phyloP scores from a whole-genome alignment of 1,140 invertebrate species.

The Drosophila nikananu region DNA sequence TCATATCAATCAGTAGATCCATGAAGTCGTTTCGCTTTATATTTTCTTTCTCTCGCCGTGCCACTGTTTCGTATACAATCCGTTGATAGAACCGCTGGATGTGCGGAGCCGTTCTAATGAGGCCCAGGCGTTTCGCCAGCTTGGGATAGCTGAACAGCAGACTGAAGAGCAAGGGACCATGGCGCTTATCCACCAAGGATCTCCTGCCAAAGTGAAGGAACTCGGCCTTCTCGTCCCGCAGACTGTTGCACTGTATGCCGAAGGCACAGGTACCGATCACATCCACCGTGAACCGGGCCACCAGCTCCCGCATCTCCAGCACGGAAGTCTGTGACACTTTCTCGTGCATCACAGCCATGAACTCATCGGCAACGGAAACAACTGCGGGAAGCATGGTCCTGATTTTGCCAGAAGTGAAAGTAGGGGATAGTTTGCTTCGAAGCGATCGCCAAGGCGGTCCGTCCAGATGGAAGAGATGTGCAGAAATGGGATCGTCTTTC shows the following conservation, averaged over 20 bases:
- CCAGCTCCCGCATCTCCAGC: slow-evolving; percentile 66
- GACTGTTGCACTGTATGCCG: slow-evolving; percentile 87
- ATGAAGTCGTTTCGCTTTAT: slow-evolving; percentile 86
- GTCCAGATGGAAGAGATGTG: slow-evolving; percentile 85
- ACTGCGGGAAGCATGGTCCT: slow-evolving; percentile 86
- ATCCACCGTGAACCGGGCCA: slow-evolving; percentile 78
- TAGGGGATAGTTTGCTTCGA: slow-evolving; percentile 86
- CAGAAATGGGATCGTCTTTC: slow-evolving; percentile 86
- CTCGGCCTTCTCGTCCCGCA: slow-evolving; percentile 85
- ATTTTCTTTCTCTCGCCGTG: slow-evolving; percentile 85
- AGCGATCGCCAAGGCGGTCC: slow-evolving; percentile 86
- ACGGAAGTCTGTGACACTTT: slow-evolving; percentile 1
- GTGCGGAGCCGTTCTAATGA: slow-evolving; percentile 62
- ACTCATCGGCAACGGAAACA: slow-evolving; percentile 47
- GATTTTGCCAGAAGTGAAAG: slow-evolving; percentile 87
- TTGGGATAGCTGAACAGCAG: slow-evolving; percentile 5
- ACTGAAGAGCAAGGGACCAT: slow-evolving; percentile 6
- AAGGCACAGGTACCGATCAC: slow-evolving; percentile 88
- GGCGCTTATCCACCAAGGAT: slow-evolving; percentile 58
- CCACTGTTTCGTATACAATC: slow-evolving; percentile 85
- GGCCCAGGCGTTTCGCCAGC: slow-evolving; percentile 69
- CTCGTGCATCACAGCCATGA: slow-evolving; percentile 44
- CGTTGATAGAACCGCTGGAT: slow-evolving; percentile 86
- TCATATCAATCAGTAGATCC: slow-evolving; percentile 87
- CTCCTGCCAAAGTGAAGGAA: slow-evolving; percentile 77